phyloP scores from a whole-genome alignment of 2,113 vertebrate species.

The Lanius ludovicianus region DNA sequence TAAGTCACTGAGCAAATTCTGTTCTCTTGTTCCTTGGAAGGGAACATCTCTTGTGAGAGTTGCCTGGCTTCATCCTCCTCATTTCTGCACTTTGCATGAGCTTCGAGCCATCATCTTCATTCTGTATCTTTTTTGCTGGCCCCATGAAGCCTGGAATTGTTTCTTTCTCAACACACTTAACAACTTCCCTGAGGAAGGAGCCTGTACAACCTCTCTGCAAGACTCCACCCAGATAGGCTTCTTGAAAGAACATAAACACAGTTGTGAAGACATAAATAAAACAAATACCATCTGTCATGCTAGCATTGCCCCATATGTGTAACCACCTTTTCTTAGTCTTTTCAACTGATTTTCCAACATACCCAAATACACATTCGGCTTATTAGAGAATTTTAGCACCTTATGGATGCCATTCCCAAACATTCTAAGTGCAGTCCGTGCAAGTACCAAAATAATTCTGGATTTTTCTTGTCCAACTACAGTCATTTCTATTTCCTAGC shows the following conservation, averaged over 20 bases:
- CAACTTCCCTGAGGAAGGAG: background rate
- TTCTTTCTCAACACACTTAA: background rate
- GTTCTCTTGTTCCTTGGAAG: background rate
- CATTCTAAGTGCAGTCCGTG: background rate
- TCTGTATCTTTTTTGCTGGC: background rate
- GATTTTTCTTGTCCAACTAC: background rate
- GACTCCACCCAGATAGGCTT: slow-evolving; percentile 29
- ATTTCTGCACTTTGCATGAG: background rate
- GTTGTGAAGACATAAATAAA: slow-evolving; percentile 53
- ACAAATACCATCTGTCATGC: slow-evolving; percentile 56
- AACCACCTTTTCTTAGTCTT: slow-evolving; percentile 38
- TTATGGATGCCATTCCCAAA: slow-evolving; percentile 22
- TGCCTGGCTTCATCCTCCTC: background rate
- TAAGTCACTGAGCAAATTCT: background rate
- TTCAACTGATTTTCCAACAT: slow-evolving; percentile 3
- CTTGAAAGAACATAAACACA: slow-evolving; percentile 39
- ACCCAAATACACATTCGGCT: slow-evolving; percentile 18
- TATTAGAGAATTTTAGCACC: slow-evolving; percentile 42
- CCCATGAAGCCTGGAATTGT: background rate
- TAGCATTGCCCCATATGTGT: slow-evolving; percentile 27
- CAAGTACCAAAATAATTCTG: background rate
- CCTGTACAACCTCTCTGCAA: background rate
- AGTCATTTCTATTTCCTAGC: background rate
- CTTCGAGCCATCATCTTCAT: background rate
- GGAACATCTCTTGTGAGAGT: background rate